Conservation (phyloP, 1,140 invertebrate genomes). For the Drosophila nikananu region DNA sequence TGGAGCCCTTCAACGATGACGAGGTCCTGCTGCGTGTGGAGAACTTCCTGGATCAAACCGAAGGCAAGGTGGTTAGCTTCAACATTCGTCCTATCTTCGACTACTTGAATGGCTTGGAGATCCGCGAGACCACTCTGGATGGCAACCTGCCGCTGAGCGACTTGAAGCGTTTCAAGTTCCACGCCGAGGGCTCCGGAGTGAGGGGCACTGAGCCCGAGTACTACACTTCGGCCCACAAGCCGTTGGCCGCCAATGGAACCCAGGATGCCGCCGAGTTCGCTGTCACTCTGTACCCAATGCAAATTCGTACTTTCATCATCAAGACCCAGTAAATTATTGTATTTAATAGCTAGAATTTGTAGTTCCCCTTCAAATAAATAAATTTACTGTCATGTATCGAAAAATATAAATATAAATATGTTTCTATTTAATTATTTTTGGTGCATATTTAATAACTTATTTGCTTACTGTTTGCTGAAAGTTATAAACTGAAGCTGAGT, state of each 20-base stretch:
- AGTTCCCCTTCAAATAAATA: neutral
- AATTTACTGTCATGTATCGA: neutral
- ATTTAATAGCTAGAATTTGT: neutral
- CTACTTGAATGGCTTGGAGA: slow-evolving; percentile 45
- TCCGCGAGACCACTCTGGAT: slow-evolving; percentile 76
- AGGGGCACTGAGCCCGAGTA: slow-evolving; percentile 26
- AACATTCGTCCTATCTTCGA: slow-evolving; percentile 68
- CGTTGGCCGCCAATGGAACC: slow-evolving; percentile 14
- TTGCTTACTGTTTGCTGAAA: no score
- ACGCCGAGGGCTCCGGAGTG: slow-evolving; percentile 55
- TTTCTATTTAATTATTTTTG: no score
- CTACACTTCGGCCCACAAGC: slow-evolving; percentile 37
- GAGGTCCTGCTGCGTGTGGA: slow-evolving; percentile 93
- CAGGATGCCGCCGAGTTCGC: slow-evolving; percentile 63
- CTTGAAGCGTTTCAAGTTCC: slow-evolving; percentile 71
- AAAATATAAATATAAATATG: neutral
- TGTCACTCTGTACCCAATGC: slow-evolving; percentile 70
- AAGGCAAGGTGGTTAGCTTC: slow-evolving; percentile 87
- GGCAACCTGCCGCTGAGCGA: slow-evolving; percentile 67
- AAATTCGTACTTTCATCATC: slow-evolving; percentile 78
- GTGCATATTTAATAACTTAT: no score
- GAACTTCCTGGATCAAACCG: slow-evolving; percentile 93
- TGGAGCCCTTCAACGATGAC: slow-evolving; percentile 92
- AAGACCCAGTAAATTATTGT: slow-evolving; percentile 10
- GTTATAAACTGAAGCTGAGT: no score